Base-by-base conservation (phyloP, 2,113 vertebrate genomes). In the Azemiops feae region DNA sequence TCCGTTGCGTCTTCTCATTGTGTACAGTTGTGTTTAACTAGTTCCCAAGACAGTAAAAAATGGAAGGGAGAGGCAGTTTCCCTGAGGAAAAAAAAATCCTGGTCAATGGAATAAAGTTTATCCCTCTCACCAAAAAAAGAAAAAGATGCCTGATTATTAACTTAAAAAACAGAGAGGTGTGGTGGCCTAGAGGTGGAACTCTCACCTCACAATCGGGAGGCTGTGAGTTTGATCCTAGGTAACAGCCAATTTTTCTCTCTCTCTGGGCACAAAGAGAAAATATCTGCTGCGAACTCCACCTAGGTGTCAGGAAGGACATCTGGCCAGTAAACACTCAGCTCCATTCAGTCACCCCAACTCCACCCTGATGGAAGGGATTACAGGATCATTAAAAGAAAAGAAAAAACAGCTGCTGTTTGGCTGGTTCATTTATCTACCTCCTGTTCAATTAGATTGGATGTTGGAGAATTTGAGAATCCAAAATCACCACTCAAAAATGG, bases 61-160 rank as follows among this genome's bases (percentile, higher is more conserved):
- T 91, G 95, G 95, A 95, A 96, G 95, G 94, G 95, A 69, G 90
- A 94, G 93, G 94, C 87, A 96, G 95, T 94, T 96, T 94, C 94
- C 95, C 93, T 95, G 94, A 96, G 95, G 55, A 93, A 88, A 95
- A 86, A 94, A 93, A 95, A 97, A 96, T 95, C 96, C 96, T 96
- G 95, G 96, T 97, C 95, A 96, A 95, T 95, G 95, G 96, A 97
- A 97, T 97, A 97, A 97, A 97, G 96, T 95, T 87, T 97, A 97
- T 95, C 95, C 96, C 96, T 97, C 96, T 97, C 96, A 96, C 95
- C 95, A 94, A 96, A 96, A 96, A 91, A 55, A 91, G 16, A 39
- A 20, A 81, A 81, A 43, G 69, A 69, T 69, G 91, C 94, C 95
- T 97, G 74, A 85, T 93, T 92, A 93, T 95, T 96, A 96, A 92